Percentiles rank a stretch among this genome's conserved stretches.
These are phyloP conservation scores for Pipa parva DNA, from an alignment of 2,113 vertebrate species.

Conservation along the genomic window DNA sequence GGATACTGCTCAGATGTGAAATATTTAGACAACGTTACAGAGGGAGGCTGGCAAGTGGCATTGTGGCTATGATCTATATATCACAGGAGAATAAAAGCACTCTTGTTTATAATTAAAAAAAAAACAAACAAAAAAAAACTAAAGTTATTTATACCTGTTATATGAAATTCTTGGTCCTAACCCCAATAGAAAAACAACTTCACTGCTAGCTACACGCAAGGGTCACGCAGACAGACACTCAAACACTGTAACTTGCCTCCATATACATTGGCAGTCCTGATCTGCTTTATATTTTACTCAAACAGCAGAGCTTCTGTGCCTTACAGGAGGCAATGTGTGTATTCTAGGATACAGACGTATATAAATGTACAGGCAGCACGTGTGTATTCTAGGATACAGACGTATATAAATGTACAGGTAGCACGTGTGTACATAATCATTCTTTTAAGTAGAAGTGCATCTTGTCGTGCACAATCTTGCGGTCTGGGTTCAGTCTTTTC, in stretches of 20 bases:
- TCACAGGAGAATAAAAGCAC: too few relatives aligned
- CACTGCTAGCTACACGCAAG: neutral
- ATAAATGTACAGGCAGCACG: neutral
- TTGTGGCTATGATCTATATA: too few relatives aligned
- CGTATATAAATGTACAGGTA: neutral
- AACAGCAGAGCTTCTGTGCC: too few relatives aligned
- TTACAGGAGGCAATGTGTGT: neutral
- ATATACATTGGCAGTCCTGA: neutral
- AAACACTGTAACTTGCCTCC: neutral
- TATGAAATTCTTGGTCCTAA: neutral
- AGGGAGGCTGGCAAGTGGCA: too few relatives aligned
- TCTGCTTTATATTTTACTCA: too few relatives aligned
- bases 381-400: neutral
- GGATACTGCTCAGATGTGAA: conserved; percentile 34
- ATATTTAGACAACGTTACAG: conserved; percentile 9
- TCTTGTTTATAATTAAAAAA: too few relatives aligned
- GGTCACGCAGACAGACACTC: neutral
- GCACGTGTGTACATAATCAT: too few relatives aligned
- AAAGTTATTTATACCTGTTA: neutral
- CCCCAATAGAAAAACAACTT: neutral
- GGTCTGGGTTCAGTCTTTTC: conserved; percentile 86
- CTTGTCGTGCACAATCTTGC: conserved; percentile 85
- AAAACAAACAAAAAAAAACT: neutral
- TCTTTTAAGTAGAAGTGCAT: conserved; percentile 94
- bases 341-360: neutral